A percentile compares a stretch with the other conserved stretches of the same genome.
Conservation (phyloP, 2,113 vertebrate genomes). For the Heterotis niloticus region DNA sequence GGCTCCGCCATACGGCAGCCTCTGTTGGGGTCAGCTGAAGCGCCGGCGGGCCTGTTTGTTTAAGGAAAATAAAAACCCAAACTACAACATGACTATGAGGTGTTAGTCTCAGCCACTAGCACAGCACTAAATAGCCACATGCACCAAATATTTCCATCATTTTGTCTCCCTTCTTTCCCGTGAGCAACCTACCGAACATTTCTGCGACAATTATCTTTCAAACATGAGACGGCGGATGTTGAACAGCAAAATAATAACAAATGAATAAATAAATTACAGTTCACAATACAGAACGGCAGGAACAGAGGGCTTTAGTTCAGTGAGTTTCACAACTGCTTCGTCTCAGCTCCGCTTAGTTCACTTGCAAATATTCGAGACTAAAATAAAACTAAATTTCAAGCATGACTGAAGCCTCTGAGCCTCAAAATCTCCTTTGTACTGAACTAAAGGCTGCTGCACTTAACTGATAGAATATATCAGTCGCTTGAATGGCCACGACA, state of each 20-base stretch:
- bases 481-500: constrained; percentile 61
- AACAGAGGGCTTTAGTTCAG: background rate
- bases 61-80: background rate
- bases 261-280: too few species aligned
- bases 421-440: constrained; percentile 31
- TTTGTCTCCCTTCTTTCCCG: background rate
- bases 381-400: constrained; percentile 61
- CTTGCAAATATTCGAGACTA: constrained; percentile 49
- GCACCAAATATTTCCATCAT: background rate
- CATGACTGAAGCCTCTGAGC: constrained; percentile 53
- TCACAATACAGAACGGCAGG: too few species aligned
- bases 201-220: too few species aligned
- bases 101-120: background rate
- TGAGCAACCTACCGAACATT: background rate
- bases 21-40: too few species aligned
- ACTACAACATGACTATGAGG: background rate
- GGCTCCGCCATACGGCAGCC: background rate
- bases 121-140: background rate
- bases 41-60: background rate
- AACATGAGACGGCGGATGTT: too few species aligned
- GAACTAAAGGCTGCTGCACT: constrained; percentile 47
- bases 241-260: too few species aligned
- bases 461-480: constrained; percentile 57
- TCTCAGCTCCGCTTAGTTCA: constrained; percentile 12
- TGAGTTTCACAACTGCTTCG: background rate